Conservation (phyloP, 1,140 invertebrate genomes). For the Chrysopa pallens region DNA sequence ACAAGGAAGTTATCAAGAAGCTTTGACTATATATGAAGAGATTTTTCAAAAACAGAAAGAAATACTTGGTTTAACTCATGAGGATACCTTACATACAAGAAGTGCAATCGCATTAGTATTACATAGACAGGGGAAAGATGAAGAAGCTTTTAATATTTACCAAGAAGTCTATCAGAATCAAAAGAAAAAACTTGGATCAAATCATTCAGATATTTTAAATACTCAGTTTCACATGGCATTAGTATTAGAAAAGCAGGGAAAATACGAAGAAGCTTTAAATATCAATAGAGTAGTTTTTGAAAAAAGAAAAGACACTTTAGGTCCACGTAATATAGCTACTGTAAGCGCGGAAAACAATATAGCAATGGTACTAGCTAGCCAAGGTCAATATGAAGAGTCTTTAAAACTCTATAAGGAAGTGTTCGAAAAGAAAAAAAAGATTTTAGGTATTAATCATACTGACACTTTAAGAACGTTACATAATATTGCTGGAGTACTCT, state of each 20-base stretch:
- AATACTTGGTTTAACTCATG: too few relatives aligned
- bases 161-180: too few relatives aligned
- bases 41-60: too few relatives aligned
- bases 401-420: constrained; percentile 10
- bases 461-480: constrained; percentile 11
- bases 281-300: constrained; percentile 10
- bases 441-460: constrained; percentile 11
- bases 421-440: constrained; percentile 6
- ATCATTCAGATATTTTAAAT: constrained; percentile 10
- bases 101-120: too few relatives aligned
- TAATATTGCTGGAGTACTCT: constrained; percentile 3
- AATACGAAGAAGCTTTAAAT: constrained; percentile 13
- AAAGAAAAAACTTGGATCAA: background rate
- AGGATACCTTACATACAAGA: too few relatives aligned
- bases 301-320: constrained; percentile 10
- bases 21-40: too few relatives aligned
- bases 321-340: background rate
- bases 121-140: too few relatives aligned
- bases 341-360: constrained; percentile 9
- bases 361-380: constrained; percentile 7
- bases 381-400: constrained; percentile 11
- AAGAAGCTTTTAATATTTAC: too few relatives aligned
- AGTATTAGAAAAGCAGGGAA: constrained; percentile 8
- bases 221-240: constrained; percentile 9
- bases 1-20: background rate